phyloP scores from a whole-genome alignment of 1,140 invertebrate species.

The Heliconius congener region DNA sequence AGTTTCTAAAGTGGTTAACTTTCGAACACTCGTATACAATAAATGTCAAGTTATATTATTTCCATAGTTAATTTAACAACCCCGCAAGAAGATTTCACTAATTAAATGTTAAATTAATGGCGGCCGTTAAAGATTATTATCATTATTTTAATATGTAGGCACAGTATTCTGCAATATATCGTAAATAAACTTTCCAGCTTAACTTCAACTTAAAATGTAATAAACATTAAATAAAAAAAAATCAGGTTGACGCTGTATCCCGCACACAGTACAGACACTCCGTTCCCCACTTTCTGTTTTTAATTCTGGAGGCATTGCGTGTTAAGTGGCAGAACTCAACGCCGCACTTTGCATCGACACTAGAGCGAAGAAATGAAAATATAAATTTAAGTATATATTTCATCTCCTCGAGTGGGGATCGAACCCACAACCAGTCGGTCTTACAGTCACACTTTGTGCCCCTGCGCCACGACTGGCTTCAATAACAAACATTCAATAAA shows the following conservation, averaged over 20 bases:
- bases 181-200: not conserved
- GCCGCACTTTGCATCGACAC: too few relatives aligned
- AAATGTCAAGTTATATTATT: constrained; percentile 11
- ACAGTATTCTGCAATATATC: constrained; percentile 8
- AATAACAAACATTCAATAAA: not conserved
- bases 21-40: not conserved
- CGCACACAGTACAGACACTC: too few relatives aligned
- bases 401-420: too few relatives aligned
- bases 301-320: too few relatives aligned
- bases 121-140: constrained; percentile 9
- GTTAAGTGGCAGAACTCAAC: too few relatives aligned
- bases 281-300: too few relatives aligned
- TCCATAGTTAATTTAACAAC: not conserved
- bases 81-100: constrained; percentile 5
- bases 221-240: not conserved
- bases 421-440: too few relatives aligned
- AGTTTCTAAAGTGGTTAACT: constrained; percentile 6
- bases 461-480: too few relatives aligned
- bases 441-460: too few relatives aligned
- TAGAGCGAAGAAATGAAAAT: too few relatives aligned
- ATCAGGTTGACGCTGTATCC: too few relatives aligned
- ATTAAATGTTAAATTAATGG: constrained; percentile 6
- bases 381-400: too few relatives aligned
- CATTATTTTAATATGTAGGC: constrained; percentile 9
- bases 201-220: constrained; percentile 7